Evolutionary conservation across 2,888 invertebrate species (phyloP).

Genomic region (Aphidoletes aphidimyza): DNA sequence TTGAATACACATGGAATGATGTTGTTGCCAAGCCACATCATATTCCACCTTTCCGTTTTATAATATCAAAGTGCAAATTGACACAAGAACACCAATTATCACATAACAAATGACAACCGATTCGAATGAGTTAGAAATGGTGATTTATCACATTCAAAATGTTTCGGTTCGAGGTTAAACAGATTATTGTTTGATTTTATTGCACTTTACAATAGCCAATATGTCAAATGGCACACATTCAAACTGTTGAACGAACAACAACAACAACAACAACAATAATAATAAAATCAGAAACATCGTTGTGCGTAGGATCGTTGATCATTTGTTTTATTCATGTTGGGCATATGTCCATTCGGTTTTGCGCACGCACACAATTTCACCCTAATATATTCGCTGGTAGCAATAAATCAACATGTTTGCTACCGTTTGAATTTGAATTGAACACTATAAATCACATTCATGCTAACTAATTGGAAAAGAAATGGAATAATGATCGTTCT

Average conservation of each 20-base stretch:
- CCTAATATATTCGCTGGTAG: too few species aligned
- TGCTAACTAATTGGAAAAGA: neutral
- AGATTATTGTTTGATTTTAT: neutral
- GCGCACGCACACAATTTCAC: neutral
- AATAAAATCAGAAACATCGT: neutral
- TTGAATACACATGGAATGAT: too few species aligned
- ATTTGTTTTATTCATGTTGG: neutral
- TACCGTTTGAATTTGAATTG: neutral
- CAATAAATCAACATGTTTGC: neutral
- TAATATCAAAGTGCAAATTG: too few species aligned
- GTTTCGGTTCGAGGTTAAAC: neutral
- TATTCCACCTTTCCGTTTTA: too few species aligned
- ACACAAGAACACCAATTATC: too few species aligned
- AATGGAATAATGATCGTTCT: constrained; percentile 4
- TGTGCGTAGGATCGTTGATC: constrained; percentile 25
- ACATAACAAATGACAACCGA: neutral
- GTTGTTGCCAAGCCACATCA: too few species aligned
- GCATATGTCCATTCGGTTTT: neutral
- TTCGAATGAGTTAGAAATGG: neutral
- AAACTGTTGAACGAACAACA: neutral
- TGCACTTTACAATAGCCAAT: neutral
- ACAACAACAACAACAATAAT: neutral
- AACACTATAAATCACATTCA: neutral
- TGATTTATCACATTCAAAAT: neutral
- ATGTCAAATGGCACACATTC: neutral